A percentile compares a stretch with the other conserved stretches of the same genome.
phyloP scores from a whole-genome alignment of 1,140 invertebrate genomes.

The Condylostylus longicornis region DNA sequence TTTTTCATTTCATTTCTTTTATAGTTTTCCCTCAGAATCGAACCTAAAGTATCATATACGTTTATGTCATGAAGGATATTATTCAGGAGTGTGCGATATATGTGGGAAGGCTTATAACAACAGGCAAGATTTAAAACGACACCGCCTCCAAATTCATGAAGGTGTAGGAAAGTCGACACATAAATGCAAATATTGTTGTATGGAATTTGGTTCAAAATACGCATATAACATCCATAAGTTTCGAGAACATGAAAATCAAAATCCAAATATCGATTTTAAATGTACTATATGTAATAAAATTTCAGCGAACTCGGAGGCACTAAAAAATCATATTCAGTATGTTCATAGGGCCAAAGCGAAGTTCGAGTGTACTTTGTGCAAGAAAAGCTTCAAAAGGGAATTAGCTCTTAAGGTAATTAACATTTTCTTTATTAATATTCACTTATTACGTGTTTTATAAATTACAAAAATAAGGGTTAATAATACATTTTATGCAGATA shows the following conservation, averaged over 20 bases:
- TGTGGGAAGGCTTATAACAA: conserved; percentile 28
- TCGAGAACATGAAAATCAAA: conserved; percentile 20
- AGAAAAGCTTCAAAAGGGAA: conserved; percentile 25
- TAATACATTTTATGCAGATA: too few relatives aligned
- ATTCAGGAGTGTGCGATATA: conserved; percentile 24
- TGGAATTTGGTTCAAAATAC: too few relatives aligned
- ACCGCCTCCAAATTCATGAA: conserved; percentile 22
- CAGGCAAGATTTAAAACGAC: conserved; percentile 24
- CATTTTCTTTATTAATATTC: too few relatives aligned
- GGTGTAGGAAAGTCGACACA: conserved; percentile 20
- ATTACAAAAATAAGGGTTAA: too few relatives aligned
- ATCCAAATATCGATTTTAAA: conserved; percentile 17
- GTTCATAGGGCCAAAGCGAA: conserved; percentile 22
- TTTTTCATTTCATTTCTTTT: neutral
- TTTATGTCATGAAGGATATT: conserved; percentile 23
- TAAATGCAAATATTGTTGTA: conserved; percentile 18
- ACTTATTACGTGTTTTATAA: too few relatives aligned
- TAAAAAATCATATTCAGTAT: conserved; percentile 22
- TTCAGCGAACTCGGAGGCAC: conserved; percentile 17
- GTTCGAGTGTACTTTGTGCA: conserved; percentile 25
- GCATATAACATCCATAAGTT: conserved; percentile 24
- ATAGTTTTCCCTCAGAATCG: conserved; percentile 2
- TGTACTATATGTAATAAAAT: conserved; percentile 22
- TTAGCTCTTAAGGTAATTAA: conserved; percentile 10
- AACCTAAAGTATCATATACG: conserved; percentile 17